Percentiles rank a stretch among this genome's conserved stretches.
Evolutionary conservation across 2,888 invertebrate species (phyloP).

Genomic region (Pemphredon lugubris): DNA sequence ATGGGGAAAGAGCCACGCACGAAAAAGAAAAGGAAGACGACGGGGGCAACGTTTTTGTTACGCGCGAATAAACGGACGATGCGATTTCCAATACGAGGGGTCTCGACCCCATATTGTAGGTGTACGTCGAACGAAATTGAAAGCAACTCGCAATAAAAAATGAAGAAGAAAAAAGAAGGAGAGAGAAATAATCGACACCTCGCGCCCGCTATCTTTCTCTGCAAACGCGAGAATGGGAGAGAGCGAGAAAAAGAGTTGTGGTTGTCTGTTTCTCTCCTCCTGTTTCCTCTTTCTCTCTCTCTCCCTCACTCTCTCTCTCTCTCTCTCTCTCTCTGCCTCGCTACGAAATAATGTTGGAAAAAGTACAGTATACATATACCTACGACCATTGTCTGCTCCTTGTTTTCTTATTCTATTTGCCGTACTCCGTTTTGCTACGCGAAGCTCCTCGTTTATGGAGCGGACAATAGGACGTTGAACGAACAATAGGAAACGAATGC

Average conservation of each 20-base stretch:
- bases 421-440: not conserved
- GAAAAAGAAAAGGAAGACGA: not conserved
- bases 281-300: not conserved
- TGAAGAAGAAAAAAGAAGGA: not conserved
- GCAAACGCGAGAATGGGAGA: too few species aligned
- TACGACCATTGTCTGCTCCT: not conserved
- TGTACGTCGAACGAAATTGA: constrained; percentile 40
- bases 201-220: too few species aligned
- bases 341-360: constrained; percentile 1
- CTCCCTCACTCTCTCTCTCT: not conserved
- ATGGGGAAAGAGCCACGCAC: too few species aligned
- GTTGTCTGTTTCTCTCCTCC: not conserved
- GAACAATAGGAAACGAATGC: not conserved
- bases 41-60: constrained; percentile 1
- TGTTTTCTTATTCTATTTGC: constrained; percentile 11
- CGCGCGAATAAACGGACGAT: constrained; percentile 23
- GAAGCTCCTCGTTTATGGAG: not conserved
- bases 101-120: constrained; percentile 23
- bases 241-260: not conserved
- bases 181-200: too few species aligned
- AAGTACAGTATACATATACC: constrained; percentile 4
- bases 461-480: constrained; percentile 6
- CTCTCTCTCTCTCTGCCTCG: constrained; percentile 1
- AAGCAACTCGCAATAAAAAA: constrained; percentile 23
- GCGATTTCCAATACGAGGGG: constrained; percentile 30